Conservation (phyloP, 2,888 invertebrate genomes). For the Drosophila mulleri region DNA sequence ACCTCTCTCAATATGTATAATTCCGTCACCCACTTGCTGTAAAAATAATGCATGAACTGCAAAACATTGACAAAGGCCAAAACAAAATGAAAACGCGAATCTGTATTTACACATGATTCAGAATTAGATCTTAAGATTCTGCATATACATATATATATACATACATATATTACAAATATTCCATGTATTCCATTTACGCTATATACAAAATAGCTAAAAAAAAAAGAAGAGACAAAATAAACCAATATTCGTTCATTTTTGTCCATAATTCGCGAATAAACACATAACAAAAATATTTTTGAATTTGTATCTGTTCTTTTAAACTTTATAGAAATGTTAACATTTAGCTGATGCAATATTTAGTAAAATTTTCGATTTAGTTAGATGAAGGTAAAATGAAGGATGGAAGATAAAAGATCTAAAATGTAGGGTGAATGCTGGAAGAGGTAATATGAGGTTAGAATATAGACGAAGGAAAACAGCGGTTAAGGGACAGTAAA, state of each 20-base stretch:
- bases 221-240: background rate
- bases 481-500: no score
- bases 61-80: slow-evolving; percentile 10
- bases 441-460: background rate
- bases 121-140: slow-evolving; percentile 13
- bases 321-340: no score
- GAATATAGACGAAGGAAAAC: background rate
- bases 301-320: background rate
- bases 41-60: slow-evolving; percentile 26
- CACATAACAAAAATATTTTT: slow-evolving; percentile 4
- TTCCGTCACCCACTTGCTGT: slow-evolving; percentile 27
- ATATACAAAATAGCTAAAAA: slow-evolving; percentile 11
- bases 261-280: slow-evolving; percentile 29
- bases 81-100: slow-evolving; percentile 6
- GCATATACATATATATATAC: slow-evolving; percentile 5
- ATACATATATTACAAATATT: slow-evolving; percentile 21
- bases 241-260: slow-evolving; percentile 17
- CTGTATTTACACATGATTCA: slow-evolving; percentile 19
- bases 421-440: no score
- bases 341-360: background rate
- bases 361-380: background rate
- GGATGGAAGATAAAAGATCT: no score
- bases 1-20: slow-evolving; percentile 8
- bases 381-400: background rate
- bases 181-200: slow-evolving; percentile 35